Evolutionary conservation across 2,113 vertebrate genomes (phyloP), one percentile per base, ranked within the genome.

Genomic region (Xenopus borealis): DNA sequence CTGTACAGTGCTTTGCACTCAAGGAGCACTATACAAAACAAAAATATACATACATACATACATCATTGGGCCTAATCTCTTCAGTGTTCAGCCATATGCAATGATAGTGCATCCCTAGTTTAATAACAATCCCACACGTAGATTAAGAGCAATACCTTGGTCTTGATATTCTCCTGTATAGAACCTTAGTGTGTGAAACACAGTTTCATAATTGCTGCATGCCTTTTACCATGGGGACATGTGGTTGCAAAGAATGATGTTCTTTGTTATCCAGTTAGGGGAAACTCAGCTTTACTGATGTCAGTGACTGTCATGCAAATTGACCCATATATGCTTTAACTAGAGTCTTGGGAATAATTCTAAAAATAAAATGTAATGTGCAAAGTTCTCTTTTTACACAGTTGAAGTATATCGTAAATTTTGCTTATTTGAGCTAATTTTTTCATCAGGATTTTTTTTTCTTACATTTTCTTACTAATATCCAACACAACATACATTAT

Each of bases 401-500:
- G 20, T 45, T 61, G 23, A 68, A 40, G 17, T 57, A 69, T 76
- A 55, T 12, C 45, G 27, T 69, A 69, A 13, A 63, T 63, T 69
- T 55, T 20, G 46, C 46, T 27, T 27, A 3, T 27, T 27, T 27
- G 23, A 27, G 23, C 23, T 27, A 11, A 62, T 18, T 68, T 75
- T 61, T 7, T 61, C 16, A 58, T 58, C 55, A 58, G 16, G 58
- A 23, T 61, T 61, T 61, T 2, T 61, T 40, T 40, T 40, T n/a
- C n/a, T 40, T 40, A 40, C 33, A 40, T 40, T 40, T 55, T 55
- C 53, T 61, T 61, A 12, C 18, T 61, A 12, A 23, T 23, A 52
- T 58, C 62, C 55, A 63, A 57, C 62, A 40, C 23, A 27, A 27
- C 23, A 27, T 27, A 55, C n/a, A 47, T 69, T 20, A 66, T 55